Evolutionary conservation across 2,888 invertebrate species (phyloP), one percentile per base, ranked within the genome.

Genomic region (Rhabditoides inermis): DNA sequence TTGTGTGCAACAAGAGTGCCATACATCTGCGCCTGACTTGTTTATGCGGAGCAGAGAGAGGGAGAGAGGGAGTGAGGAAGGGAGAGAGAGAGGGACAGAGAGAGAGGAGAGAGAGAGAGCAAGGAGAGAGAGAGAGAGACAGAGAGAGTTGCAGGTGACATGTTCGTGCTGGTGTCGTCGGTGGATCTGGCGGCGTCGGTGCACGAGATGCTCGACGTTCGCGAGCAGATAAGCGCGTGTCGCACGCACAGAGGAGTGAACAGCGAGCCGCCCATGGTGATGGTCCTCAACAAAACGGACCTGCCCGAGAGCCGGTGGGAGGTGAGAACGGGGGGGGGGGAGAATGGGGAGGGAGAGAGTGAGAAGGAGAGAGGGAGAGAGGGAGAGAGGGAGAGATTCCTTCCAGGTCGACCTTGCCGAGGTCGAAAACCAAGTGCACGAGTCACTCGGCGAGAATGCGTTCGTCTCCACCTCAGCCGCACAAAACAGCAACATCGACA

Each of bases 281-380:
- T 64, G 26, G 58, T 61, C 36, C 42, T 64, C 32, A 64, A 64
- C 55, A 64, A 64, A 44, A 63, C 55, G 25, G 64, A 64, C 35
- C 37, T 65, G 15, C 56, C 63, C 5, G 36, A 50, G 3, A 26
- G 27, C 15, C 53, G 55, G 35, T 60, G 60, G 53, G 53, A 63
- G 44, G 56, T 64, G 7, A 39, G 36, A 41, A 23, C n/a, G 26
- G n/a, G n/a, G n/a, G n/a, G n/a, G n/a, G n/a, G n/a, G n/a, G 40
- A 18, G 23, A 26, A 22, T n/a, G n/a, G 23, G 44, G 23, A 26
- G 44, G 22, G 10, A 26, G 28, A n/a, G 15, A 36, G 41, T n/a
- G 6, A n/a, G 12, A 20, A 49, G 18, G 5, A 22, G 27, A 41
- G 25, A 12, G 28, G 37, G 18, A 23, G 18, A 25, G 27, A 27